These are phyloP conservation scores for Zaprionus obscuricornis DNA, from an alignment of 2,888 invertebrate species.

Conservation along the genomic window DNA sequence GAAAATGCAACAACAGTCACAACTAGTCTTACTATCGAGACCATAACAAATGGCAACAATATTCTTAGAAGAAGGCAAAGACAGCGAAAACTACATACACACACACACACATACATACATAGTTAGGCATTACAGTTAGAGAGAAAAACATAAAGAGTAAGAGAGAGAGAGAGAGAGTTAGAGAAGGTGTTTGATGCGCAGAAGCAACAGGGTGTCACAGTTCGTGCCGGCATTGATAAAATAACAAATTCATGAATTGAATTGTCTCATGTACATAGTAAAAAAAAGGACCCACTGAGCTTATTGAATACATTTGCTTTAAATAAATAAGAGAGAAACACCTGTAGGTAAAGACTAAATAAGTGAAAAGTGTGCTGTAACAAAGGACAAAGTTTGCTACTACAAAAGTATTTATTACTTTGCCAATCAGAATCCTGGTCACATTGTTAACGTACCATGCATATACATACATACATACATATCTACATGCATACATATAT, in stretches of 20 bases:
- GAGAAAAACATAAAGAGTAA: neutral
- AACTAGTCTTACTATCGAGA: slow-evolving; percentile 18
- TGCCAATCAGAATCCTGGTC: no score
- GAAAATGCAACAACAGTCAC: slow-evolving; percentile 33
- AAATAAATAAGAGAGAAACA: no score
- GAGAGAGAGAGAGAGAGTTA: slow-evolving; percentile 12
- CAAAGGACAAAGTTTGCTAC: no score
- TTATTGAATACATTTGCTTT: neutral
- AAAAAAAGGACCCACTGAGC: no score
- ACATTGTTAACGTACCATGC: no score
- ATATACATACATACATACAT: neutral
- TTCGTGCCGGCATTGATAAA: slow-evolving; percentile 7
- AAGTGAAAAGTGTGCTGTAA: no score
- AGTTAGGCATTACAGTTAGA: neutral
- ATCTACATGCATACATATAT: neutral
- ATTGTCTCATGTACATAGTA: no score
- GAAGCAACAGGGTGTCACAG: slow-evolving; percentile 52
- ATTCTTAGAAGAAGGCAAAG: slow-evolving; percentile 1
- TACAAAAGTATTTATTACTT: no score
- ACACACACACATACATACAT: no score
- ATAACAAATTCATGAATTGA: slow-evolving; percentile 3
- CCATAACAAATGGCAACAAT: slow-evolving; percentile 26
- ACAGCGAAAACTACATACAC: neutral
- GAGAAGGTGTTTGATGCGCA: slow-evolving; percentile 27
- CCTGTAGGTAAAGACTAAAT: no score